Conservation (phyloP, 2,113 vertebrate genomes). For the Vulpes lagopus region DNA sequence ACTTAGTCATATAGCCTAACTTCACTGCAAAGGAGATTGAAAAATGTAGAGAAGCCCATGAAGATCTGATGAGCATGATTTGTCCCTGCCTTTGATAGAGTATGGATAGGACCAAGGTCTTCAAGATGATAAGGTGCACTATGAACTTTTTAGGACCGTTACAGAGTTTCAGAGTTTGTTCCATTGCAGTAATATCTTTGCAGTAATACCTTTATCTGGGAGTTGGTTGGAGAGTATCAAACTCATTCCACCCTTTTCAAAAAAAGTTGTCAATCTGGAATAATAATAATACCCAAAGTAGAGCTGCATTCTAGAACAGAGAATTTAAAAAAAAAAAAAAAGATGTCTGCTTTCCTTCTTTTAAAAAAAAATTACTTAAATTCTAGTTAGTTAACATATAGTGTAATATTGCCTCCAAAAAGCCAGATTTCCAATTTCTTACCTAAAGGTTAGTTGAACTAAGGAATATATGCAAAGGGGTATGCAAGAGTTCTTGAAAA, state of each 20-base stretch:
- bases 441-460: background rate
- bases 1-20: background rate
- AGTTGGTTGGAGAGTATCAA: constrained; percentile 4
- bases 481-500: background rate
- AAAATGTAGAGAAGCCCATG: background rate
- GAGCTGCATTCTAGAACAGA: background rate
- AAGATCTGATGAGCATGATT: background rate
- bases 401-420: background rate
- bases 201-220: background rate
- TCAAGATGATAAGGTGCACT: background rate
- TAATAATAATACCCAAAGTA: background rate
- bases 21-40: background rate
- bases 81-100: background rate
- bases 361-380: background rate
- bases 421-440: background rate
- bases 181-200: background rate
- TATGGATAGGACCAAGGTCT: background rate
- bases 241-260: background rate
- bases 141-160: background rate
- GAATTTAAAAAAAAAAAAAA: background rate
- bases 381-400: background rate
- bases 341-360: background rate
- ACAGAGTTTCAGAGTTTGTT: background rate
- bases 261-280: background rate
- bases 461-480: background rate